phyloP scores from a whole-genome alignment of 2,113 vertebrate species.

The Hiodon tergisus region DNA sequence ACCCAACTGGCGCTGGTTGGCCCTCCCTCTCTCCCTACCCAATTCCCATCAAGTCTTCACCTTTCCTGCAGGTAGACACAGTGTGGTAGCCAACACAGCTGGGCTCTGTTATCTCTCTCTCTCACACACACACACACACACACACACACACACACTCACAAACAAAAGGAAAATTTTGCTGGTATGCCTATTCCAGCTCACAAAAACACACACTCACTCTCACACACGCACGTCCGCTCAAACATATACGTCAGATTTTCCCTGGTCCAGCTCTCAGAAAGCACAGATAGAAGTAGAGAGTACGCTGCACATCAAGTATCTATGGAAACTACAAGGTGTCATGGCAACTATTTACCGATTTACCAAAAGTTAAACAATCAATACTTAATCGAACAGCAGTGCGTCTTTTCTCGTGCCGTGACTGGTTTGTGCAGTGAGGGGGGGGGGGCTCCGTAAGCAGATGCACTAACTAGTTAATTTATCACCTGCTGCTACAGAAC shows the following conservation, averaged over 20 bases:
- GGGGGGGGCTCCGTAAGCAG: no score
- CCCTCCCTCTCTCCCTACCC: constrained; percentile 23
- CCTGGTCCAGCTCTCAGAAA: neutral
- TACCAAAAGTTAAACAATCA: constrained; percentile 49
- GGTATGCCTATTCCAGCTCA: neutral
- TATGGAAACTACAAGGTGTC: constrained; percentile 67
- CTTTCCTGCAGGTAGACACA: neutral
- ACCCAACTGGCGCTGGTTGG: constrained; percentile 9
- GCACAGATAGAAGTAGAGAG: neutral
- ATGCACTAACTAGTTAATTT: no score
- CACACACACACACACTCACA: constrained; percentile 4
- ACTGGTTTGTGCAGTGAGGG: no score
- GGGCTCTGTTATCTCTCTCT: neutral
- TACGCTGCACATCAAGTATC: constrained; percentile 43
- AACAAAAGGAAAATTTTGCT: no score
- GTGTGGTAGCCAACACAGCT: neutral
- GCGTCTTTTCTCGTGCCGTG: neutral
- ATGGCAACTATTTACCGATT: constrained; percentile 55
- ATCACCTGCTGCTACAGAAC: no score
- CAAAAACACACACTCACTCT: neutral
- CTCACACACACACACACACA: neutral
- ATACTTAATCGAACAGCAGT: constrained; percentile 31
- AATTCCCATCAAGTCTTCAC: neutral
- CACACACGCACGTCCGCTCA: constrained; percentile 4
- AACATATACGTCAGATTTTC: neutral